A percentile compares a stretch with the other conserved stretches of the same genome.
These are phyloP conservation scores for Orchesellides sinensis DNA, from an alignment of 2,888 invertebrate genomes.

Conservation along the genomic window DNA sequence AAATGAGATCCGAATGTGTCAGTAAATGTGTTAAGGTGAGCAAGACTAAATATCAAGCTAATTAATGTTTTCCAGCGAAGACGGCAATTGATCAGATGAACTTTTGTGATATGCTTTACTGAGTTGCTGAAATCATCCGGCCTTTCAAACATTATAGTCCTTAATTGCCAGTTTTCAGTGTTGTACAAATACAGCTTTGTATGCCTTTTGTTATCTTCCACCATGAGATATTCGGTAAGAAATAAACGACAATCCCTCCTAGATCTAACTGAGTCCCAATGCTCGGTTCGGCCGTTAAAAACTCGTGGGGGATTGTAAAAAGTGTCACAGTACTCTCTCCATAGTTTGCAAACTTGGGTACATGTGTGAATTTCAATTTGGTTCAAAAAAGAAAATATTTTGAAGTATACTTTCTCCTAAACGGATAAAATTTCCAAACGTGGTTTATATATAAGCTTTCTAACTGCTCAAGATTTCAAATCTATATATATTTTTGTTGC, in stretches of 20 bases:
- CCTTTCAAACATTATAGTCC: not conserved
- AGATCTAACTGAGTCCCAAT: not conserved
- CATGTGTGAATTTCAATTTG: slow-evolving; percentile 48
- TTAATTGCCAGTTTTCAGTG: slow-evolving; percentile 21
- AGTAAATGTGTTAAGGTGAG: slow-evolving; percentile 34
- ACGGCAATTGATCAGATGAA: slow-evolving; percentile 41
- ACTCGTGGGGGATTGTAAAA: slow-evolving; percentile 28
- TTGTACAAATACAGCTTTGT: slow-evolving; percentile 43
- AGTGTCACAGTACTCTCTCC: slow-evolving; percentile 56
- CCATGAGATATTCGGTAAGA: slow-evolving; percentile 25
- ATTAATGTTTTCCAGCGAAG: slow-evolving; percentile 57
- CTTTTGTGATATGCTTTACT: slow-evolving; percentile 49
- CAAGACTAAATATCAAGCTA: slow-evolving; percentile 21
- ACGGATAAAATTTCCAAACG: not conserved
- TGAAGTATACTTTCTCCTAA: slow-evolving; percentile 39
- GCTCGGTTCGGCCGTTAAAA: slow-evolving; percentile 35
- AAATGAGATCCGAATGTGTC: slow-evolving; percentile 56
- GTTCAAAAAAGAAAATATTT: slow-evolving; percentile 54
- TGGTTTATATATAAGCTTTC: no score
- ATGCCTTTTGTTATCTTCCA: slow-evolving; percentile 46
- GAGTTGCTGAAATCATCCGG: slow-evolving; percentile 15
- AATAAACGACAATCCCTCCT: not conserved
- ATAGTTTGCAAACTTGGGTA: slow-evolving; percentile 58
- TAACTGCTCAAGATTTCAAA: no score
- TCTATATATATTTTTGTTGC: no score